phyloP scores from a whole-genome alignment of 2,113 vertebrate species.

The Sapajus apella region DNA sequence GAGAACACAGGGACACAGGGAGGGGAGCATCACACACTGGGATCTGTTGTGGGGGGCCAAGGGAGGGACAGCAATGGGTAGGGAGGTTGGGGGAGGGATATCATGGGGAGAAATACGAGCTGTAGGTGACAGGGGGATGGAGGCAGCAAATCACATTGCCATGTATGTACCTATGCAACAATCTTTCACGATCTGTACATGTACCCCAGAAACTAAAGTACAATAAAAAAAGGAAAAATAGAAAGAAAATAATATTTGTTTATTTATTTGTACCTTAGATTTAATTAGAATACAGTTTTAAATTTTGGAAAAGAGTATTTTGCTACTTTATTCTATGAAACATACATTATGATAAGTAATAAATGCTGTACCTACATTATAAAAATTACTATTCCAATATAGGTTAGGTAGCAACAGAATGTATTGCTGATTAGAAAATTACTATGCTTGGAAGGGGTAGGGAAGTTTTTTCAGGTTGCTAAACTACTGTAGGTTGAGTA shows the following conservation, averaged over 20 bases:
- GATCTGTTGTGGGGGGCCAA: too few species aligned
- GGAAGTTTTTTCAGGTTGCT: not conserved
- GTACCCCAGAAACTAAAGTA: too few species aligned
- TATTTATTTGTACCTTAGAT: not conserved
- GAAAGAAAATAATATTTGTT: not conserved
- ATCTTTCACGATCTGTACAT: too few species aligned
- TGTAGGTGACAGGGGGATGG: too few species aligned
- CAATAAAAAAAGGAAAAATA: not conserved
- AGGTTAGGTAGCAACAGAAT: not conserved
- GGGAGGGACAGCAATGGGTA: too few species aligned
- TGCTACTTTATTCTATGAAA: constrained; percentile 4
- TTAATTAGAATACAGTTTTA: not conserved
- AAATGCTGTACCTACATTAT: not conserved
- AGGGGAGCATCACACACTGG: too few species aligned
- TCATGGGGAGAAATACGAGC: too few species aligned
- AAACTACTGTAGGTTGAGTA: not conserved
- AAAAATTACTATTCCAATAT: not conserved
- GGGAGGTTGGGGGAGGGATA: too few species aligned
- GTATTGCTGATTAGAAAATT: not conserved
- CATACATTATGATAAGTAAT: not conserved
- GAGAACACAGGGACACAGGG: too few species aligned
- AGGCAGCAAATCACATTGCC: too few species aligned
- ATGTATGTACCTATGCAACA: too few species aligned
- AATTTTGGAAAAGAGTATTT: not conserved
- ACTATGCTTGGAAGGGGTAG: not conserved